Evolutionary conservation across 2,888 invertebrate species (phyloP), one percentile per base, ranked within the genome.

Genomic region (Periphyllus acericola): DNA sequence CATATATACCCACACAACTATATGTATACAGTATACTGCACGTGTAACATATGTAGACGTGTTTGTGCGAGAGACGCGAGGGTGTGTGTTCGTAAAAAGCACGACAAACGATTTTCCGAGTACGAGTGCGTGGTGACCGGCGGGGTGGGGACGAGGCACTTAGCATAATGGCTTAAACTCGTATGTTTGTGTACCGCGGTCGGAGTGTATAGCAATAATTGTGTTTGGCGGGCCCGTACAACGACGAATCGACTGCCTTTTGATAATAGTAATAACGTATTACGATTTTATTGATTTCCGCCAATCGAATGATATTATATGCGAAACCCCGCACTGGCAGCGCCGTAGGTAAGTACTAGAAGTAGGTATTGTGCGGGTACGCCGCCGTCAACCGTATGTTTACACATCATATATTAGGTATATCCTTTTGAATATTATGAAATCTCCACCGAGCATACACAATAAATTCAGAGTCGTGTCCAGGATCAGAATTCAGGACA

Each of bases 281-380:
- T 46, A 72, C 72, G 34, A 72, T 72, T 72, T 83, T 83, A 83
- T 52, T 83, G 83, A 83, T 83, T 74, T 83, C 8, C 9, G n/a
- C 34, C n/a, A 34, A 83, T 83, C 72, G 72, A 83, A 68, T 66
- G 40, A 60, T 60, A 14, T 60, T 52, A 52, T 34, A 25, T 55
- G 34, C 72, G 9, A 81, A 81, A 72, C 72, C 52, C 40, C n/a
- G n/a, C n/a, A 72, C 60, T 46, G 6, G 21, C 3, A 25, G 34
- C 25, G 25, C 17, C 6, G n/a, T 68, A 11, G 29, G 9, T 68
- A 11, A 9, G 9, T 29, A n/a, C 68, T 46, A 46, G 6, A 40
- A 40, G 9, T 40, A 40, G n/a, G n/a, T 46, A 46, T 46, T 46
- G 46, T 46, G 14, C 46, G 8, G 46, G 3, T 46, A 25, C 60